Evolutionary conservation across 2,113 vertebrate species (phyloP), one percentile per base, ranked within the genome.

Genomic region (Antechinus stuartii): DNA sequence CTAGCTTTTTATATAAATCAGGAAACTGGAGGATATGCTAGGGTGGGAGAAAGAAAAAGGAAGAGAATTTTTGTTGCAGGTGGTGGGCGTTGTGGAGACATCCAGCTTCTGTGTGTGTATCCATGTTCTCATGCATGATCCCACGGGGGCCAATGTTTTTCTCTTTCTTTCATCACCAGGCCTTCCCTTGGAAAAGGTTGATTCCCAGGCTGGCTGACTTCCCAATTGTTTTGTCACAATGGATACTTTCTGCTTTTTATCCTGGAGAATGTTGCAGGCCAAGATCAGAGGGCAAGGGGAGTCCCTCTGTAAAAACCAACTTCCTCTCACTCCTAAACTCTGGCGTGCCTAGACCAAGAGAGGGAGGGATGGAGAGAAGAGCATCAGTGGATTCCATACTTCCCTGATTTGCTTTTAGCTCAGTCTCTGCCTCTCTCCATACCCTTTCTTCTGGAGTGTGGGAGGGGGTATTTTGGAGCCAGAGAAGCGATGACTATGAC

Each of bases 11-110:
- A 53, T 97, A 94, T 97, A 98, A 98, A 97, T 94, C 93, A 91
- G 96, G 35, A 98, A 98, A 96, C 90, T n/a, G 27, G 91, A 96
- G 96, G 92, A 95, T 96, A 96, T 92, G 23, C 54, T 91, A 90
- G 92, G 95, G 93, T 95, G 94, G 90, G 95, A 91, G 95, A 47
- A 97, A 97, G 96, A 97, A 97, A 47, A 96, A 93, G 96, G 94
- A 89, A 94, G 97, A 96, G 96, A 90, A 98, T 98, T 95, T 97
- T 97, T 98, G 91, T 94, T 50, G 96, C 98, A 98, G 98, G 98
- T 98, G 98, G 95, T 98, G 91, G 98, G 97, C 98, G 98, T 95
- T 97, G 91, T 97, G 97, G 94, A 98, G 97, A 97, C 98, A 95
- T 97, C 92, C 95, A 96, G 92, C 49, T 47, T 95, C 94, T 91